Base-by-base conservation (phyloP, 2,113 vertebrate genomes). In the Ctenodactylus gundi region DNA sequence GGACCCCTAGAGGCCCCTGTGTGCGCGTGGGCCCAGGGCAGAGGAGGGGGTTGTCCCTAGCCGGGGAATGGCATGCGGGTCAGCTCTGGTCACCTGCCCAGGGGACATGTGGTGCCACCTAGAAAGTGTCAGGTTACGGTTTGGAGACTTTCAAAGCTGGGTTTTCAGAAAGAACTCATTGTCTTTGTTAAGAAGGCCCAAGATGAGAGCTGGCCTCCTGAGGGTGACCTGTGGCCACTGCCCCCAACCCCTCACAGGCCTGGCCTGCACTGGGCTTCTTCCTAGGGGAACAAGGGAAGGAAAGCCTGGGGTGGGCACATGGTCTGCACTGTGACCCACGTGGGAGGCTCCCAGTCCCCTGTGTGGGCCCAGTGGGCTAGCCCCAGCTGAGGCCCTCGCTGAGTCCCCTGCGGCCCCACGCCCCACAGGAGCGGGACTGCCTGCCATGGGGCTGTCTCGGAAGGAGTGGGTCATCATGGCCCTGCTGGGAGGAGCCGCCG, bases 381-480 rank as follows among this genome's bases (percentile, higher is more conserved):
- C n/a, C n/a, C n/a, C n/a, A n/a, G n/a, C n/a, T n/a, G n/a, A n/a
- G n/a, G n/a, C n/a, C n/a, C n/a, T n/a, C n/a, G n/a, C n/a, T n/a
- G n/a, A n/a, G n/a, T n/a, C n/a, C n/a, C n/a, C 36, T 1, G 58
- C 21, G 0, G 17, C 20, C 70, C 51, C n/a, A 6, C 3, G 9
- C 31, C 34, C 36, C 1, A 0, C 46, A 91, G 96, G 77, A 1
- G 5, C 67, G 25, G 1, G 2, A 23, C 55, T 2, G 1, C 44
- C 11, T 34, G 1, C 67, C 75, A 97, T 97, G 97, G 58, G 87
- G 31, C 41, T 7, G 23, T 62, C 93, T 29, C 7, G 65, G 65
- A 95, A 77, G 91, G 21, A 82, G 4, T 5, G 15, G 1, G 1
- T 91, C 70, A 87, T 96, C 58, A 72, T 55, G 23, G 51, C 65